Conservation (phyloP, 2,113 vertebrate species). For the Otolemur garnettii region DNA sequence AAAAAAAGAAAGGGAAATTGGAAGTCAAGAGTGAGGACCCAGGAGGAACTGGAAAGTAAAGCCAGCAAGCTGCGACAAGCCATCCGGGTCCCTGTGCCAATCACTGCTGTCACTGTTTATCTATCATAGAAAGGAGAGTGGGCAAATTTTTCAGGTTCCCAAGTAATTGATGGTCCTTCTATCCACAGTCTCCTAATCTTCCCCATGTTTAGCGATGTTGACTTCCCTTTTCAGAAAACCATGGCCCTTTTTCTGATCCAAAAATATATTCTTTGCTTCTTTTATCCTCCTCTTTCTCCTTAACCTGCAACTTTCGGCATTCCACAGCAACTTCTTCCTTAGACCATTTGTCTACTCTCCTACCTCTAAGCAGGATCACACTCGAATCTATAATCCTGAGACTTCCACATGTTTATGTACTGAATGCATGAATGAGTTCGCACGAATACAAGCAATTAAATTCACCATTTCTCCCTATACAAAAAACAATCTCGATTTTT, state of each 20-base stretch:
- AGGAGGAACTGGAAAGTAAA: background rate
- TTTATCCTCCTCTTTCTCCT: background rate
- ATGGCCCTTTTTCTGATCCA: no score
- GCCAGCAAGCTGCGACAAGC: background rate
- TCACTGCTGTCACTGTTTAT: background rate
- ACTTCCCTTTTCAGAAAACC: no score
- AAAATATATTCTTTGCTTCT: no score
- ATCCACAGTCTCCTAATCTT: no score
- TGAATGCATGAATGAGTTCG: background rate
- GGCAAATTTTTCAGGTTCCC: background rate
- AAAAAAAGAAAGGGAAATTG: background rate
- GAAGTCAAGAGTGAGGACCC: background rate
- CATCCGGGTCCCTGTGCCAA: background rate
- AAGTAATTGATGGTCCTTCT: background rate
- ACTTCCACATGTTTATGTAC: background rate
- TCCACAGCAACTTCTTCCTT: background rate
- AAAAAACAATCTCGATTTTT: background rate
- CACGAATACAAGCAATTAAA: background rate
- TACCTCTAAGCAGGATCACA: background rate
- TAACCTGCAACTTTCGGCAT: background rate
- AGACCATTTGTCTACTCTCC: background rate
- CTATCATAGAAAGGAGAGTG: background rate
- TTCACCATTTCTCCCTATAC: background rate
- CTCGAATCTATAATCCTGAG: background rate
- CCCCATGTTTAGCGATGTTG: no score